Evolutionary conservation across 53 echinoderm and acorn worm species (phyloP).

Genomic region (Echinometra lucunter): DNA sequence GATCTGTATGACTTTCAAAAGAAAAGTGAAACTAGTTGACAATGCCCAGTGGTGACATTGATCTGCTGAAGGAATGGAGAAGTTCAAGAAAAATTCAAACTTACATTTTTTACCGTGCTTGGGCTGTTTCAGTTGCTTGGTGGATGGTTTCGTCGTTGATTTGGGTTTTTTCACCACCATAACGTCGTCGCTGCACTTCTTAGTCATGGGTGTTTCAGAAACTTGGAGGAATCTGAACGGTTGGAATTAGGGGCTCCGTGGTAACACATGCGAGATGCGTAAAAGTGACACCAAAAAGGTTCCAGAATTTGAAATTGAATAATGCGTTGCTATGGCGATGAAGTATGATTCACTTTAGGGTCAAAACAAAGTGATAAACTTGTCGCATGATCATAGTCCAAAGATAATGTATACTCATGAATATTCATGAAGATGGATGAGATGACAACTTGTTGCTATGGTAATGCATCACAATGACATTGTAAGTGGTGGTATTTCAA

Average conservation of each 20-base stretch:
- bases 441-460: slow-evolving; percentile 37
- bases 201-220: slow-evolving; percentile 62
- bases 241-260: not conserved
- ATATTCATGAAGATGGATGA: slow-evolving; percentile 34
- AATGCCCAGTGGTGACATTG: slow-evolving; percentile 50
- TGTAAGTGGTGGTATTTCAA: slow-evolving; percentile 34
- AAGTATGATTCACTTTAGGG: not conserved
- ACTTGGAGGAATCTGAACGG: slow-evolving; percentile 58
- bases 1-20: slow-evolving; percentile 33
- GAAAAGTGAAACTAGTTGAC: slow-evolving; percentile 51
- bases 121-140: slow-evolving; percentile 63
- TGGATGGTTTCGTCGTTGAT: slow-evolving; percentile 8
- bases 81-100: slow-evolving; percentile 26
- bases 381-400: not conserved
- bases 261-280: slow-evolving; percentile 44
- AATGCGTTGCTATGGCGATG: slow-evolving; percentile 14
- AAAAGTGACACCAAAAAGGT: not conserved
- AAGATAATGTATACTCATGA: not conserved
- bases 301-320: slow-evolving; percentile 16
- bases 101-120: slow-evolving; percentile 66
- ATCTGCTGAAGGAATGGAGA: not conserved
- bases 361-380: not conserved
- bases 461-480: slow-evolving; percentile 9
- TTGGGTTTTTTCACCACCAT: slow-evolving; percentile 66
- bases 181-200: slow-evolving; percentile 58